Base-by-base conservation (phyloP, 1,140 invertebrate genomes). In the Zaprionus gabonicus region DNA sequence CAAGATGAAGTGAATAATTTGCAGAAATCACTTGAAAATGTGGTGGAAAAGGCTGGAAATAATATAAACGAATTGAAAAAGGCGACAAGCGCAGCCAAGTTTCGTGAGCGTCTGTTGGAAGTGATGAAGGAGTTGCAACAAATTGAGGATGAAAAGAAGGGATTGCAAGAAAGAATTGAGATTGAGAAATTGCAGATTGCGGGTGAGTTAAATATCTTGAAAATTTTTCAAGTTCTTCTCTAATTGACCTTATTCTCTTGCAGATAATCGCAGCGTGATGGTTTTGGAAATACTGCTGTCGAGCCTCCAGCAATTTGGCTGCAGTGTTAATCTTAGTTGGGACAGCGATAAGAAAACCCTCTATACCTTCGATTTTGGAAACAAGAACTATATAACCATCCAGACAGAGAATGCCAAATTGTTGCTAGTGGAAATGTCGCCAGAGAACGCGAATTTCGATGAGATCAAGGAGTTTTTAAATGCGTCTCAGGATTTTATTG, bases 401-500 rank as follows among this genome's bases (percentile, higher is more conserved):
- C 6, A 53, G 23, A 23, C 58, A 1, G 23, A 46, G 2, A 13
- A 55, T 10, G 12, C 13, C 1, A 31, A 41, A 1, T 3, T 76
- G 3, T 31, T 51, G 46, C 28, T 79, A 1, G 7, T 58, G 1
- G 9, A 67, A 34, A 72, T 79, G 15, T 58, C 17, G 1, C 77
- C 77, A 0, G 10, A n/a, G 13, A 13, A 20, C 9, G 1, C 4
- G 1, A 68, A 72, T 27, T 77, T 73, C 6, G 6, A 4, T 2
- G 12, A 46, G 0, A 31, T 77, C 13, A 44, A 73, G 27, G 20
- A 49, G 4, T 46, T 38, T n/a, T 28, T 73, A 4, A 56, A 58
- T 1, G 25, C 28, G 4, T 49, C 71, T 1, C 71, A 81, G 27
- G 78, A 81, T 59, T 13, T 81, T 0, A 63, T 41, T 1, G 76